Evolutionary conservation across 2,888 invertebrate genomes (phyloP).

Genomic region (Dione vanillae): DNA sequence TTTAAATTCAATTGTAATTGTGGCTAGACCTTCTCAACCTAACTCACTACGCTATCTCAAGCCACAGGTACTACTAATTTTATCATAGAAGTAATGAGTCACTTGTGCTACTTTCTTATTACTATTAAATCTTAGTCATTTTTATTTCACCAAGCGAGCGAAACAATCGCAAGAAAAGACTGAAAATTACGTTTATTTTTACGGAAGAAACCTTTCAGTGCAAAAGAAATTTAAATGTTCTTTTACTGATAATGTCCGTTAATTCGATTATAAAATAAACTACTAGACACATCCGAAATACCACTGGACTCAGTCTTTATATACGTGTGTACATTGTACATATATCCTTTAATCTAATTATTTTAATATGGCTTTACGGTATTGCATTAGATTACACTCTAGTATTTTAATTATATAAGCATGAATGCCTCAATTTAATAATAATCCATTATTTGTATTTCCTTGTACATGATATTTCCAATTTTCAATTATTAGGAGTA

Average conservation of each 20-base stretch:
- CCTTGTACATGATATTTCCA: too few relatives aligned
- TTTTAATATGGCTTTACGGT: conserved; percentile 5
- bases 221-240: background rate
- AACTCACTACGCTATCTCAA: too few relatives aligned
- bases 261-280: conserved; percentile 6
- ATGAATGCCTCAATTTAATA: background rate
- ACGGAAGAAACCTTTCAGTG: background rate
- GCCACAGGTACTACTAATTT: too few relatives aligned
- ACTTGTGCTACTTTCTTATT: too few relatives aligned
- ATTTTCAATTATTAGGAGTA: too few relatives aligned
- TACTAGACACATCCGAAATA: background rate
- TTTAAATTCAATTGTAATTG: too few relatives aligned
- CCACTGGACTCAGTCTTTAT: background rate
- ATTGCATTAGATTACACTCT: conserved; percentile 26
- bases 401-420: background rate
- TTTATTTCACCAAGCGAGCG: too few relatives aligned
- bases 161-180: too few relatives aligned
- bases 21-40: too few relatives aligned
- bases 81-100: too few relatives aligned
- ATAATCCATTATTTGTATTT: background rate
- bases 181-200: background rate
- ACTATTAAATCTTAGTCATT: too few relatives aligned
- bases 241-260: background rate
- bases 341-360: conserved; percentile 20
- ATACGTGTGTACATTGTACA: background rate